Evolutionary conservation across 2,797 vertebrate genomes (phyloP).

Genomic region (Chrysocyon brachyurus): DNA sequence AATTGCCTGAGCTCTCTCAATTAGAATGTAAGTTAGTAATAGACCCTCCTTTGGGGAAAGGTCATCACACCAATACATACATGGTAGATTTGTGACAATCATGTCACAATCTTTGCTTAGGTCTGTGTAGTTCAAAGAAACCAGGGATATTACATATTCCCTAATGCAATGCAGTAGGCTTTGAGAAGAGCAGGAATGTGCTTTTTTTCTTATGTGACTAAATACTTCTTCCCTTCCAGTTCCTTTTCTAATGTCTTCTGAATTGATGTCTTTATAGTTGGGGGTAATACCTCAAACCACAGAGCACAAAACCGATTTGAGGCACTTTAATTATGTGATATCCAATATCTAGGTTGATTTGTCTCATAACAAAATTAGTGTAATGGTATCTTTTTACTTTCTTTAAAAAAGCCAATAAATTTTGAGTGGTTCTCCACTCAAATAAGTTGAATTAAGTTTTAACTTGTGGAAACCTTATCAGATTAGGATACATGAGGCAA

Average conservation of each 20-base stretch:
- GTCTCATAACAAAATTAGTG: neutral
- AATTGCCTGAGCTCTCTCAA: neutral
- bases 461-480: neutral
- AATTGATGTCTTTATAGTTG: neutral
- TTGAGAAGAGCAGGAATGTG: neutral
- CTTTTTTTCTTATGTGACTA: neutral
- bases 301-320: neutral
- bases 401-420: neutral
- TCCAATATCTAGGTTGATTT: neutral
- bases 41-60: neutral
- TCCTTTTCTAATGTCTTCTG: neutral
- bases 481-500: neutral
- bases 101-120: neutral
- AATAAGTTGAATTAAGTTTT: neutral
- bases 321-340: neutral
- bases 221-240: neutral
- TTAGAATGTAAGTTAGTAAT: neutral
- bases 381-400: neutral
- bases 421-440: neutral
- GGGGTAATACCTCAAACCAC: neutral
- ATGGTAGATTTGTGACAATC: neutral
- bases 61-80: neutral
- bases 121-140: neutral
- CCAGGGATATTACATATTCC: neutral
- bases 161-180: neutral